Evolutionary conservation across 2,797 vertebrate species (phyloP).

Genomic region (Carduelis carduelis): DNA sequence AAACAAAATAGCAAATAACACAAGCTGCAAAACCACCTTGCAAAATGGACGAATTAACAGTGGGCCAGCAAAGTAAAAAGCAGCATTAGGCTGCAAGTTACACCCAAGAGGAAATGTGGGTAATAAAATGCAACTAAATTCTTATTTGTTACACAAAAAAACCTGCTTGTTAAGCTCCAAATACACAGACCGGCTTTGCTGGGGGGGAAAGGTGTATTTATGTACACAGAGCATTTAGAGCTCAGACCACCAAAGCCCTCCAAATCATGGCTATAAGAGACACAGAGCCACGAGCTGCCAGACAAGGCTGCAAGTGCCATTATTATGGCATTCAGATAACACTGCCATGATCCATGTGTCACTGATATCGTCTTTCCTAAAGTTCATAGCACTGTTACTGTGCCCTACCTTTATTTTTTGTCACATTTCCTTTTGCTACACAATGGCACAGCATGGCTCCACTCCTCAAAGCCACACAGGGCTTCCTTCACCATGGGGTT

Average conservation of each 20-base stretch:
- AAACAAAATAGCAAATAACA: not conserved
- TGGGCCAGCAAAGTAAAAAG: not conserved
- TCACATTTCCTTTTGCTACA: not conserved
- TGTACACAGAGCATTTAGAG: not conserved
- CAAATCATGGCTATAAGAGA: rapidly evolving
- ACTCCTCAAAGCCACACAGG: not conserved
- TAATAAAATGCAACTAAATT: not conserved
- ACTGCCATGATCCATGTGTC: rapidly evolving
- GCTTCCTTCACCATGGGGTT: not conserved
- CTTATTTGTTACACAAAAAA: not conserved
- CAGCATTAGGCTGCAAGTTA: not conserved
- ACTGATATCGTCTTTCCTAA: not conserved
- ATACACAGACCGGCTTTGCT: not conserved
- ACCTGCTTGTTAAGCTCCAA: not conserved
- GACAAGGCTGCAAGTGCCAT: not conserved
- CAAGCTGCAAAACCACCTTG: not conserved
- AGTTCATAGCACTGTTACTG: rapidly evolving
- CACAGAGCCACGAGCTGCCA: not conserved
- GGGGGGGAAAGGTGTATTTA: not conserved
- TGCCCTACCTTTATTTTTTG: not conserved
- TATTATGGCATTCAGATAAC: not conserved
- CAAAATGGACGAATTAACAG: not conserved
- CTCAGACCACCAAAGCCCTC: not conserved
- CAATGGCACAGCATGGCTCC: not conserved
- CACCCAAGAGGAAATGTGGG: not conserved